A percentile compares a stretch with the other conserved stretches of the same genome.
phyloP scores from a whole-genome alignment of 1,140 invertebrate species.

The Paraescarpia echinospica region DNA sequence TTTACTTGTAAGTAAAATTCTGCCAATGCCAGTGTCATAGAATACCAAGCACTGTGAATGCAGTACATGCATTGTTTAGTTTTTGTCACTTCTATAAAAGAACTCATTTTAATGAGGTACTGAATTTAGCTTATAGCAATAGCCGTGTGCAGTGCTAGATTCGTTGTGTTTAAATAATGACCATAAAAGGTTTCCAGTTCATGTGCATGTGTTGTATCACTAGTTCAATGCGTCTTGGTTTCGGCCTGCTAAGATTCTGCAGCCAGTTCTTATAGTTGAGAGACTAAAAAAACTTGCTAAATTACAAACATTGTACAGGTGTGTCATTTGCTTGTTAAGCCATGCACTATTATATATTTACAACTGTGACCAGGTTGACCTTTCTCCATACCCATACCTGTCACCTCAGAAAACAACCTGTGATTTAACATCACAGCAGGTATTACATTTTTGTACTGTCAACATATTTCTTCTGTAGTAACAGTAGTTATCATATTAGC shows the following conservation, averaged over 20 bases:
- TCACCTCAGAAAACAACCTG: no score
- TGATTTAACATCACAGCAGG: no score
- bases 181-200: background rate
- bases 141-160: background rate
- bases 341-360: no score
- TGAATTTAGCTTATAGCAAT: background rate
- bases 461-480: no score
- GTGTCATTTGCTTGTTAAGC: background rate
- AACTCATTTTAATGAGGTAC: background rate
- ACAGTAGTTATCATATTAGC: no score
- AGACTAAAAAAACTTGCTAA: background rate
- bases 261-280: background rate
- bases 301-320: background rate
- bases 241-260: background rate
- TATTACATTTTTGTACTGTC: no score
- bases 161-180: background rate
- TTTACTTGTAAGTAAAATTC: no score
- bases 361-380: background rate
- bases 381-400: background rate
- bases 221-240: background rate
- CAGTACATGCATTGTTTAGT: background rate
- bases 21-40: no score
- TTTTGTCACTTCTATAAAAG: background rate
- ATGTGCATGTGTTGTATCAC: background rate
- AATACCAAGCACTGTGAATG: no score